phyloP scores from a whole-genome alignment of 2,113 vertebrate species.

The Caranx melampygus region DNA sequence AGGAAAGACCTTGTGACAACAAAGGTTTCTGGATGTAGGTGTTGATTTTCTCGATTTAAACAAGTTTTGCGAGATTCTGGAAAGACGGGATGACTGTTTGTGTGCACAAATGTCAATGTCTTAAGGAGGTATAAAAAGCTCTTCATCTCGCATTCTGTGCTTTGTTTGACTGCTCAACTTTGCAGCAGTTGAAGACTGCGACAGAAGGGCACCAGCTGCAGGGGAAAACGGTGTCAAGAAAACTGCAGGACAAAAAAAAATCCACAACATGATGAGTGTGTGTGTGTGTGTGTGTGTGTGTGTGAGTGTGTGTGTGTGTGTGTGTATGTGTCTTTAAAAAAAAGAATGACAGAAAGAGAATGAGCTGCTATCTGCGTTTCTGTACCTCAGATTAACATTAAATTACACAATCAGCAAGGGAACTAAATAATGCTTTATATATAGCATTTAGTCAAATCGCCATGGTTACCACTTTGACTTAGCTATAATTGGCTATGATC shows the following conservation, averaged over 20 bases:
- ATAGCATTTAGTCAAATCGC: constrained; percentile 87
- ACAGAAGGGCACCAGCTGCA: constrained; percentile 76
- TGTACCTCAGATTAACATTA: constrained; percentile 82
- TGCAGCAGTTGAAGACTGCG: constrained; percentile 66
- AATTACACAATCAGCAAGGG: constrained; percentile 86
- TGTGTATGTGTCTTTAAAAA: too few relatives aligned
- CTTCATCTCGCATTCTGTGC: constrained; percentile 71
- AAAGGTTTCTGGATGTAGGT: constrained; percentile 57
- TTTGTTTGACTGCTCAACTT: constrained; percentile 76
- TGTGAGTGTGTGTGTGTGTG: background rate
- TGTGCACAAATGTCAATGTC: constrained; percentile 68
- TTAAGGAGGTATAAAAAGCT: constrained; percentile 67
- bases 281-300: background rate
- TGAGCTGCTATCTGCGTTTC: constrained; percentile 40
- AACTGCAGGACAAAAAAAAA: constrained; percentile 62
- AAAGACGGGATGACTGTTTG: constrained; percentile 50
- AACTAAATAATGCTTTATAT: constrained; percentile 90
- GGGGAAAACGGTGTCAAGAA: constrained; percentile 58
- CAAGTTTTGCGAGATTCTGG: constrained; percentile 56
- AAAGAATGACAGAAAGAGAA: background rate
- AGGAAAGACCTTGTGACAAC: constrained; percentile 51
- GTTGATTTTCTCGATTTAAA: constrained; percentile 58
- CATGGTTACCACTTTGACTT: constrained; percentile 88
- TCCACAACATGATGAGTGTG: constrained; percentile 50
- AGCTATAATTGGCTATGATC: constrained; percentile 90